Evolutionary conservation across 1,140 invertebrate genomes (phyloP).

Genomic region (Nasonia giraulti): DNA sequence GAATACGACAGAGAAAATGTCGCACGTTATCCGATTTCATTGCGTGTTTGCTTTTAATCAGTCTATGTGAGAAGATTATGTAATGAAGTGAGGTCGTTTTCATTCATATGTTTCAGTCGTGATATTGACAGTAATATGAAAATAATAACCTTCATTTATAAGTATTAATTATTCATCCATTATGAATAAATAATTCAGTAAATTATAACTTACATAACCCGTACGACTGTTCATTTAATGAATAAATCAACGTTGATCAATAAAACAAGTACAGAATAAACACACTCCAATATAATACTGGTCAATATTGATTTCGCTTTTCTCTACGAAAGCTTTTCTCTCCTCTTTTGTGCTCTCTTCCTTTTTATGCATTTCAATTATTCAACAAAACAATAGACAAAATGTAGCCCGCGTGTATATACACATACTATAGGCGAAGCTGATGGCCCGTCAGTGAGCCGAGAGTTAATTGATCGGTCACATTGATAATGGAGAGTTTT

Average conservation of each 20-base stretch:
- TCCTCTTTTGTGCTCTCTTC: neutral
- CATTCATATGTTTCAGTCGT: neutral
- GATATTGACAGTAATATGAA: too few species aligned
- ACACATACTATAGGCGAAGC: neutral
- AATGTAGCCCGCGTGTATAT: neutral
- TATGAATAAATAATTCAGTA: too few species aligned
- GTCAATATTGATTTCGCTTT: conserved; percentile 13
- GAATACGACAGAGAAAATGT: neutral
- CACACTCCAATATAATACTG: too few species aligned
- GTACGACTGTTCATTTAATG: too few species aligned
- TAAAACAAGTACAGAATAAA: too few species aligned
- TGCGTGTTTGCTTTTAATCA: too few species aligned
- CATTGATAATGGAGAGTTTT: neutral
- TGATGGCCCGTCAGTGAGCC: too few species aligned
- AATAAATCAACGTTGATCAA: too few species aligned
- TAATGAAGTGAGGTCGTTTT: neutral
- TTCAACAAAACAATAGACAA: conserved; percentile 24
- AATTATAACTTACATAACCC: too few species aligned
- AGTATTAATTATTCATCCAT: too few species aligned
- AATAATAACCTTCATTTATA: neutral
- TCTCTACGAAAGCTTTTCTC: neutral
- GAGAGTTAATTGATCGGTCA: neutral
- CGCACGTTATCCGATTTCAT: neutral
- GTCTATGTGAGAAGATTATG: neutral
- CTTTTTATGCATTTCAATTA: conserved; percentile 21